A percentile compares a stretch with the other conserved stretches of the same genome.
Evolutionary conservation across 2,888 invertebrate species (phyloP).

Genomic region (Phalangium opilio): DNA sequence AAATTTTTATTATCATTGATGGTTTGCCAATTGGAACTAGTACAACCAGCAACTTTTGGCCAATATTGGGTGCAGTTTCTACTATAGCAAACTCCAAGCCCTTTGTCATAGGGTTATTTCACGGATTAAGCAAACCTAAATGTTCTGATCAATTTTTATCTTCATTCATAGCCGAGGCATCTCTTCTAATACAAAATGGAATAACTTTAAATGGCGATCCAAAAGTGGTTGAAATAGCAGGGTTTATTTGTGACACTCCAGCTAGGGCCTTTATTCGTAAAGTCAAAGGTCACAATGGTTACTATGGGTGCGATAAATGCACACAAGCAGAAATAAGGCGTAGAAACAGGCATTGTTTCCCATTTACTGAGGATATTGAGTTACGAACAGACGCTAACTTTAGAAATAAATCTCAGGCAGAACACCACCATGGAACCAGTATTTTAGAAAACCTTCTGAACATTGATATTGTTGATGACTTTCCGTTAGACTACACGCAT

Average conservation of each 20-base stretch:
- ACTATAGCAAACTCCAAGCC: too few relatives aligned
- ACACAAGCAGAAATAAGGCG: too few relatives aligned
- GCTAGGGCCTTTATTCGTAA: not conserved
- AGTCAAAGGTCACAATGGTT: too few relatives aligned
- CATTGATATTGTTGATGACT: constrained; percentile 18
- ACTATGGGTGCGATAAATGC: too few relatives aligned
- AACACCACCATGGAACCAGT: constrained; percentile 18
- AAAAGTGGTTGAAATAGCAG: not conserved
- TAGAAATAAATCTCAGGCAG: constrained; percentile 15
- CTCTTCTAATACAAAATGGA: not conserved
- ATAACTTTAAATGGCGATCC: not conserved
- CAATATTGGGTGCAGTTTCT: too few relatives aligned
- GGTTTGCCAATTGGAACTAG: too few relatives aligned
- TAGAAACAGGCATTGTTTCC: too few relatives aligned
- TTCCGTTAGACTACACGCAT: constrained; percentile 27
- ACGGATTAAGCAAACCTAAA: not conserved
- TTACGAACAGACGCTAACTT: constrained; percentile 16
- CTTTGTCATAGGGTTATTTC: not conserved
- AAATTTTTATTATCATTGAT: too few relatives aligned
- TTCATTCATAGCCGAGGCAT: not conserved
- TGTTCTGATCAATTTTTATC: not conserved
- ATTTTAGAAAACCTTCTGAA: constrained; percentile 14
- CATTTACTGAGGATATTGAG: too few relatives aligned
- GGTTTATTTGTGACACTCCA: constrained; percentile 2
- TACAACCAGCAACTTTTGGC: too few relatives aligned